Evolutionary conservation across 2,113 vertebrate genomes (phyloP).

Genomic region (Notarius quadriscutis): DNA sequence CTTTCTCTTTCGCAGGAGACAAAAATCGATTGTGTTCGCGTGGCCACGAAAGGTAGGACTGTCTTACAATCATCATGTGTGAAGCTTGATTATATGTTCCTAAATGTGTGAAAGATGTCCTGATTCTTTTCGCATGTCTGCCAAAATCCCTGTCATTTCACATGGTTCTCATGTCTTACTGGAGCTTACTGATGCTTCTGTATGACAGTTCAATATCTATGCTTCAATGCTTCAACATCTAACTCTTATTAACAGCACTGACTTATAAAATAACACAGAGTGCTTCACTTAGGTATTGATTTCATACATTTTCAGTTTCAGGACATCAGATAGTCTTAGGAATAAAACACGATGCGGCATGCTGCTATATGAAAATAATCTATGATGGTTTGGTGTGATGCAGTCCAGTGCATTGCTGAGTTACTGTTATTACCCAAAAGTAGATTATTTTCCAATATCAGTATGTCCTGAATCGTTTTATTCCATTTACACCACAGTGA

Average conservation of each 20-base stretch:
- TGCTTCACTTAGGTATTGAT: not conserved
- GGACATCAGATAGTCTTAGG: not conserved
- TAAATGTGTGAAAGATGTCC: conserved; percentile 31
- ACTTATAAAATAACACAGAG: not conserved
- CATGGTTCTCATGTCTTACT: not conserved
- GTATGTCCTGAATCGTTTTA: not conserved
- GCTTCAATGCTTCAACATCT: conserved; percentile 13
- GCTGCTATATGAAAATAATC: not conserved
- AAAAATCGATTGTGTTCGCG: conserved; percentile 88
- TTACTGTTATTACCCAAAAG: not conserved
- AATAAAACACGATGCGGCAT: not conserved
- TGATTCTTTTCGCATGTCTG: conserved; percentile 21
- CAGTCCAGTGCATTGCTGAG: not conserved
- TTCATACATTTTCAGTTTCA: not conserved
- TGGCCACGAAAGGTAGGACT: conserved; percentile 87
- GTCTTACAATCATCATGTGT: conserved; percentile 39
- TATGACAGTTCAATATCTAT: conserved; percentile 23
- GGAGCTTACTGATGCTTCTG: conserved; percentile 8
- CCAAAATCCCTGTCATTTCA: not conserved
- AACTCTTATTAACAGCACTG: conserved; percentile 35
- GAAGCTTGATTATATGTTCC: conserved; percentile 42
- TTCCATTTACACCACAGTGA: conserved; percentile 13
- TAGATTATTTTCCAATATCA: not conserved
- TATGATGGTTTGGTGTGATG: not conserved
- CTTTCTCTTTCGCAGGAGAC: conserved; percentile 77